Evolutionary conservation across 2,797 vertebrate species (phyloP).

Genomic region (Xenops minutus): DNA sequence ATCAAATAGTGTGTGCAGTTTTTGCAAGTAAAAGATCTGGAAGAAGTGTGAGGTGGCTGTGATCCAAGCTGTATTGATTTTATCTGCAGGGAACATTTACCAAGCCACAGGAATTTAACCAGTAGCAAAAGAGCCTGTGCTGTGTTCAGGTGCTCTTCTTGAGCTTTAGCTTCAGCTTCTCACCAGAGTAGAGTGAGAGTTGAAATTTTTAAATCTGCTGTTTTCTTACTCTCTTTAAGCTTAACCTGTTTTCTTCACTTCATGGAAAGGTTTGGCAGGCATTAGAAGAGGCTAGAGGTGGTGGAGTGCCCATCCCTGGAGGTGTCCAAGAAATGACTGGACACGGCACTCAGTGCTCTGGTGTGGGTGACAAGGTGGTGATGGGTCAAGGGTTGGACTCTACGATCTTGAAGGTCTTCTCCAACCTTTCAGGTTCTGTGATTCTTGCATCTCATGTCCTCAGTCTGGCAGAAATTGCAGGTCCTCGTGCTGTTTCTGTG

Average conservation of each 20-base stretch:
- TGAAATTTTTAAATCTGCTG: neutral
- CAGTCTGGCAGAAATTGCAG: neutral
- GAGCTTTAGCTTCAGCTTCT: neutral
- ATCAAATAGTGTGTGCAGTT: neutral
- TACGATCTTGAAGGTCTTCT: neutral
- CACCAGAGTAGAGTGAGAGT: neutral
- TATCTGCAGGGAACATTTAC: slow-evolving; percentile 20
- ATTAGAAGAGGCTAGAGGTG: neutral
- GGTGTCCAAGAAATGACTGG: neutral
- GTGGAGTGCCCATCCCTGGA: neutral
- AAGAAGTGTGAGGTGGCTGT: neutral
- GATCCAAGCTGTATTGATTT: slow-evolving; percentile 4
- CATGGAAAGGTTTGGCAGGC: neutral
- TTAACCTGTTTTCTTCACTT: neutral
- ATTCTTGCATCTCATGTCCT: neutral
- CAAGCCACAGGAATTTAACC: slow-evolving; percentile 45
- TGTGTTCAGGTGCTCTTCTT: neutral
- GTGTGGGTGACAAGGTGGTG: neutral
- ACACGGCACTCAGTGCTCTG: neutral
- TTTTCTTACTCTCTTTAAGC: neutral
- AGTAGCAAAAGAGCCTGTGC: neutral
- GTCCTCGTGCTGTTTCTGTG: neutral
- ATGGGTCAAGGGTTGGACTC: neutral
- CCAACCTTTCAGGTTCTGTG: neutral
- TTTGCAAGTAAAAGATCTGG: slow-evolving; percentile 14